Evolutionary conservation across 1,140 invertebrate species (phyloP), one percentile per base, ranked within the genome.

Genomic region (Lutraria rhynchaena): DNA sequence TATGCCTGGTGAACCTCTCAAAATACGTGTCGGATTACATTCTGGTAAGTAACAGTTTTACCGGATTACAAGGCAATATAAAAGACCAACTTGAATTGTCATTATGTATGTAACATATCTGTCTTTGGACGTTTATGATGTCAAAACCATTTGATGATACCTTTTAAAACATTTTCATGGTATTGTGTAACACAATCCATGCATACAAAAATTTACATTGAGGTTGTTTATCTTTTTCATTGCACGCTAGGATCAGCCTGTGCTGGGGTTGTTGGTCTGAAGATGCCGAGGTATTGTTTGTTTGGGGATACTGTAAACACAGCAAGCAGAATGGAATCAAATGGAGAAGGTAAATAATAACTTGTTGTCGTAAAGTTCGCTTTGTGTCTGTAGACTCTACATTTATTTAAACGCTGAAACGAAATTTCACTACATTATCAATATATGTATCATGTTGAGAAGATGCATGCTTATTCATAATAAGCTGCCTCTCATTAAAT

Each of bases 11-110:
- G 84, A 89, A 49, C 81, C 60, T 15, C 73, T 91, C 0, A 85
- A 86, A 46, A 90, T 91, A 29, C 80, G 90, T 61, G 87, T 90
- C 33, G 90, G 90, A 3, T 57, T 91, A 3, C 90, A 91, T 70
- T 89, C 89, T 57, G 90, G 90, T 90, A 73, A 67, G 74, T 37
- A n/a, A n/a, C n/a, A n/a, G n/a, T n/a, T n/a, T n/a, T n/a, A n/a
- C n/a, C n/a, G n/a, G n/a, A n/a, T n/a, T 46, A 11, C 7, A 46
- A 11, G 7, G 19, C 44, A 46, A 46, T 46, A 46, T 46, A 46
- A 46, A 46, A 19, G 7, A 46, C 44, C 7, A 46, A 7, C 9
- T 7, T 11, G 7, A 19, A 46, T 46, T 46, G 7, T 46, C 9
- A 19, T 46, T 19, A 7, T 7, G 44, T 46, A 11, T 46, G 9